Conservation (phyloP, 1,140 invertebrate species). For the Mercenaria mercenaria region DNA sequence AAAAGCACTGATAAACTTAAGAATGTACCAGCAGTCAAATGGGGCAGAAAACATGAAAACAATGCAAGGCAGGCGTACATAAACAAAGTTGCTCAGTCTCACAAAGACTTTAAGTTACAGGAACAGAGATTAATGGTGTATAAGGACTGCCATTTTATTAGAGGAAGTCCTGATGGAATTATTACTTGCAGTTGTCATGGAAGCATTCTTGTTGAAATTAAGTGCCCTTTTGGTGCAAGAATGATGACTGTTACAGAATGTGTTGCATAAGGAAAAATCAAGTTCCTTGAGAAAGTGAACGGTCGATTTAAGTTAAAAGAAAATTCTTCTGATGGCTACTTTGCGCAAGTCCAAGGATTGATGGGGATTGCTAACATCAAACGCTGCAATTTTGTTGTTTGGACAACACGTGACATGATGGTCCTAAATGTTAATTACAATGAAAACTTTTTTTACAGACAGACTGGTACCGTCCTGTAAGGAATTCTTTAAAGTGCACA, state of each 20-base stretch:
- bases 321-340: slow-evolving; percentile 7
- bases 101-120: background rate
- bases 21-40: slow-evolving; percentile 10
- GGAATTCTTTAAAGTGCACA: background rate
- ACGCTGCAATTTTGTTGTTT: background rate
- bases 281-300: slow-evolving; percentile 10
- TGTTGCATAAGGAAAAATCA: background rate
- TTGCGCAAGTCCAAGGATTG: slow-evolving; percentile 2
- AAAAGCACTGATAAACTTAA: background rate
- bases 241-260: background rate
- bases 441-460: background rate
- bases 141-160: slow-evolving; percentile 1
- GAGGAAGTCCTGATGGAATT: slow-evolving; percentile 28
- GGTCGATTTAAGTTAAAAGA: background rate
- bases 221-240: background rate
- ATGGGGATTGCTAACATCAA: background rate
- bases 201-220: background rate
- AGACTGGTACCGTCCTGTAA: background rate
- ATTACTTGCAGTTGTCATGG: background rate
- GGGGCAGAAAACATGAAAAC: slow-evolving; percentile 1
- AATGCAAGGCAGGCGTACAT: background rate
- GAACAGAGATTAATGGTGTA: background rate
- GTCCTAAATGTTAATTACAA: background rate
- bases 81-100: slow-evolving; percentile 1
- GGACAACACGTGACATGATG: background rate